Evolutionary conservation across 2,113 vertebrate species (phyloP).

Genomic region (Pygoscelis adeliae): DNA sequence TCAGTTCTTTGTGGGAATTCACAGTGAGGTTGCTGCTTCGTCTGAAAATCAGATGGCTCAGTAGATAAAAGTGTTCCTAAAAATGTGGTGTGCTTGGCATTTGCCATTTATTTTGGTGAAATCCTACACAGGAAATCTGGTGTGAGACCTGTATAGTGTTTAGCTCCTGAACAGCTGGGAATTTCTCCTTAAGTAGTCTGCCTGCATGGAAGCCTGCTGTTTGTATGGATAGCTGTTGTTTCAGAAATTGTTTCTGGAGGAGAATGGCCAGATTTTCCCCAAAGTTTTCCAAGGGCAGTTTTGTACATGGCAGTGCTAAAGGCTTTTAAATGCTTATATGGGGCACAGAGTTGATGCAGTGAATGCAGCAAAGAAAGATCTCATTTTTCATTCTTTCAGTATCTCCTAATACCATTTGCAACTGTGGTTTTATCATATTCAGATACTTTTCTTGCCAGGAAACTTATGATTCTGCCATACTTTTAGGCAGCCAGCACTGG

Average conservation of each 20-base stretch:
- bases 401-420: constrained; percentile 16
- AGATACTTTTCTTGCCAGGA: constrained; percentile 37
- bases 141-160: neutral
- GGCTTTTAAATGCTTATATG: neutral
- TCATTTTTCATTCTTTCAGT: constrained; percentile 11
- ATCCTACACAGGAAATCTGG: neutral
- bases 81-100: neutral
- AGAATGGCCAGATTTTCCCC: neutral
- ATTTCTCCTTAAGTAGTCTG: neutral
- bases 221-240: neutral
- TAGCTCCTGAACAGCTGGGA: neutral
- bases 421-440: constrained; percentile 26
- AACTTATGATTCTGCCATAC: neutral
- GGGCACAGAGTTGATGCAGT: neutral
- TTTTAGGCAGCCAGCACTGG: constrained; percentile 22
- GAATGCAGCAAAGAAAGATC: neutral
- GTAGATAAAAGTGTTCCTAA: neutral
- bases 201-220: neutral
- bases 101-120: neutral
- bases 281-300: neutral
- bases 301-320: neutral
- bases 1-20: neutral
- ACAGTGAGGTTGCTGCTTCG: neutral
- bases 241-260: neutral
- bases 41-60: neutral